These are phyloP conservation scores for Zaprionus gabonicus DNA, from an alignment of 1,140 invertebrate species.

Conservation along the genomic window DNA sequence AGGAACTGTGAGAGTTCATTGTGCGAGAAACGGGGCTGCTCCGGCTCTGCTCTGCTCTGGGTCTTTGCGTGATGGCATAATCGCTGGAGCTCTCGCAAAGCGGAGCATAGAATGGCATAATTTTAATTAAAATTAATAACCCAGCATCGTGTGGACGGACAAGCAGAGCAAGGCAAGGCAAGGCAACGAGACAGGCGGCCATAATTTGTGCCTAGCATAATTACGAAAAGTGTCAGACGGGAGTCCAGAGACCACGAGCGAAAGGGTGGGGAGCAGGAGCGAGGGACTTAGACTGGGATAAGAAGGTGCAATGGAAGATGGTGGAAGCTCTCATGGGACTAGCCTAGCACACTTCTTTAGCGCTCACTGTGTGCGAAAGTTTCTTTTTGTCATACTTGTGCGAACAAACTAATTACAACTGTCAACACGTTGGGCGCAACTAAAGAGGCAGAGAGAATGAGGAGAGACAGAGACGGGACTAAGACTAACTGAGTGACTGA, in stretches of 20 bases:
- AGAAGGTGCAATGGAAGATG: neutral
- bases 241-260: too few relatives aligned
- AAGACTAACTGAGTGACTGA: slow-evolving; percentile 11
- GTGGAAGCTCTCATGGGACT: slow-evolving; percentile 13
- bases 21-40: neutral
- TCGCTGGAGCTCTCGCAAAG: slow-evolving; percentile 38
- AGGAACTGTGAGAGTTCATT: neutral
- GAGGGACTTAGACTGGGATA: neutral
- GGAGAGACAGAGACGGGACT: too few relatives aligned
- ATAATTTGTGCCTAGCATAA: slow-evolving; percentile 77
- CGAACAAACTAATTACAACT: slow-evolving; percentile 83
- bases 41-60: neutral
- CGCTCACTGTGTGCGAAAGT: slow-evolving; percentile 55
- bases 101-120: slow-evolving; percentile 70
- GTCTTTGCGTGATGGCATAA: slow-evolving; percentile 40
- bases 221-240: slow-evolving; percentile 53
- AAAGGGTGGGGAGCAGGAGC: slow-evolving; percentile 1
- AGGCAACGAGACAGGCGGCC: slow-evolving; percentile 59
- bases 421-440: slow-evolving; percentile 68
- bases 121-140: slow-evolving; percentile 83
- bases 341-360: slow-evolving; percentile 33
- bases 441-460: neutral
- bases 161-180: neutral
- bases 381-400: slow-evolving; percentile 80
- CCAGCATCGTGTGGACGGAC: slow-evolving; percentile 38